Percentiles rank a stretch among this genome's conserved stretches.
phyloP scores from a whole-genome alignment of 2,888 invertebrate genomes.

The Dolichopus griseipennis region DNA sequence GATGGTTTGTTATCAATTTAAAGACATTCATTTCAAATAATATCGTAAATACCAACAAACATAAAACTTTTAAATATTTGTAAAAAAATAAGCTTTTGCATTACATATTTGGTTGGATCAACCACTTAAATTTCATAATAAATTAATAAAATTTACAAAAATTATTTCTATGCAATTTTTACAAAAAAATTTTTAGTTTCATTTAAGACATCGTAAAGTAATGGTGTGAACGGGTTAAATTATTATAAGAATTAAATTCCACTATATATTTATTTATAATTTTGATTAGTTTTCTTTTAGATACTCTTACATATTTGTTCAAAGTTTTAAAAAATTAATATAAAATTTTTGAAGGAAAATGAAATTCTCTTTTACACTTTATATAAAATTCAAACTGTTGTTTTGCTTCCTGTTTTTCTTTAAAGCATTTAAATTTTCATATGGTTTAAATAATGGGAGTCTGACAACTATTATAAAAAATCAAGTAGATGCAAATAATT shows the following conservation, averaged over 20 bases:
- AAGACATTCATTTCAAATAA: too few relatives aligned
- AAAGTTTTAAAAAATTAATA: neutral
- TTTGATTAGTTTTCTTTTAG: neutral
- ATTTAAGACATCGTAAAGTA: neutral
- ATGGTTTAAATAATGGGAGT: neutral
- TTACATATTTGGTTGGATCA: too few relatives aligned
- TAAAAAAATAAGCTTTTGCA: too few relatives aligned
- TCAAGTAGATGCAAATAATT: slow-evolving; percentile 23
- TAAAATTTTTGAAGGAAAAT: neutral
- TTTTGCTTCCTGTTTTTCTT: slow-evolving; percentile 3
- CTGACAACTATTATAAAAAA: neutral
- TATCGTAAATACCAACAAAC: too few relatives aligned
- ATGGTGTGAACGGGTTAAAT: neutral
- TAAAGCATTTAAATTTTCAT: neutral
- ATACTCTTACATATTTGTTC: neutral
- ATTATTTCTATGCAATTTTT: neutral
- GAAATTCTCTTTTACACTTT: neutral
- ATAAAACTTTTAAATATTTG: too few relatives aligned
- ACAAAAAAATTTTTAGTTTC: neutral
- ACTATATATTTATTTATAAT: too few relatives aligned
- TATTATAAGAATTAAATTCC: too few relatives aligned
- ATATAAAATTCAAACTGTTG: neutral
- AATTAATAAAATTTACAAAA: too few relatives aligned
- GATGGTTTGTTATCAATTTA: too few relatives aligned
- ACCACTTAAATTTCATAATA: too few relatives aligned